Evolutionary conservation across 2,888 invertebrate species (phyloP).

Genomic region (Drosophila nr. medialis): DNA sequence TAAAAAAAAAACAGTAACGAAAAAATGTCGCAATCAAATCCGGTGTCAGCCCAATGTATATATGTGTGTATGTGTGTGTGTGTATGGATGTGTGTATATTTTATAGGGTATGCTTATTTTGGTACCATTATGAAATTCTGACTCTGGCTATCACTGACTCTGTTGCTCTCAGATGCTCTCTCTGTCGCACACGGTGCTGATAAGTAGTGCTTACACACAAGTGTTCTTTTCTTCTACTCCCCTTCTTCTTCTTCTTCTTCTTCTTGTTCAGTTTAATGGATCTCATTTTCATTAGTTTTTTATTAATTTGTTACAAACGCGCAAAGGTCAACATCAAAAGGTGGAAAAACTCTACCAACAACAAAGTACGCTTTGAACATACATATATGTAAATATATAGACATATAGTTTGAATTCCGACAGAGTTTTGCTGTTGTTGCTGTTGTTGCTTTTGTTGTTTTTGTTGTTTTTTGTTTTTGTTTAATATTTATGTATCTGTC

Average conservation of each 20-base stretch:
- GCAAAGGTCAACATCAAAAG: constrained; percentile 52
- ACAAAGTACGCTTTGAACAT: not conserved
- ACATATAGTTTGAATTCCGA: not conserved
- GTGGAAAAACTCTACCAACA: constrained; percentile 15
- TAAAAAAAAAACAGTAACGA: not conserved
- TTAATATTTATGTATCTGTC: constrained; percentile 50
- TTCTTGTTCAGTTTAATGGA: constrained; percentile 25
- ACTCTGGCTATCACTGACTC: not conserved
- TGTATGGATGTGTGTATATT: constrained; percentile 1
- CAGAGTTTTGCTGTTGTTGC: constrained; percentile 22
- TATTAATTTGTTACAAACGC: constrained; percentile 58
- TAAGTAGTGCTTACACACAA: constrained; percentile 35
- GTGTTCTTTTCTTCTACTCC: not conserved
- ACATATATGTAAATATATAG: not conserved
- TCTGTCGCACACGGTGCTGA: constrained; percentile 19
- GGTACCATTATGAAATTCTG: constrained; percentile 1
- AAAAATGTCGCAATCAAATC: constrained; percentile 58
- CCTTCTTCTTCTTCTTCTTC: constrained; percentile 4
- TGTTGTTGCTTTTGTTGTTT: constrained; percentile 1
- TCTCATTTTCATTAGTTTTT: constrained; percentile 47
- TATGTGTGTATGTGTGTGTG: too few species aligned
- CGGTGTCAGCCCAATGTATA: constrained; percentile 45
- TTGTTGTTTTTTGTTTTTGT: constrained; percentile 16
- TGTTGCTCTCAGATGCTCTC: not conserved
- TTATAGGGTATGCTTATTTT: constrained; percentile 1